These are phyloP conservation scores for Notamacropus eugenii DNA, from an alignment of 2,797 vertebrate genomes.

Conservation along the genomic window DNA sequence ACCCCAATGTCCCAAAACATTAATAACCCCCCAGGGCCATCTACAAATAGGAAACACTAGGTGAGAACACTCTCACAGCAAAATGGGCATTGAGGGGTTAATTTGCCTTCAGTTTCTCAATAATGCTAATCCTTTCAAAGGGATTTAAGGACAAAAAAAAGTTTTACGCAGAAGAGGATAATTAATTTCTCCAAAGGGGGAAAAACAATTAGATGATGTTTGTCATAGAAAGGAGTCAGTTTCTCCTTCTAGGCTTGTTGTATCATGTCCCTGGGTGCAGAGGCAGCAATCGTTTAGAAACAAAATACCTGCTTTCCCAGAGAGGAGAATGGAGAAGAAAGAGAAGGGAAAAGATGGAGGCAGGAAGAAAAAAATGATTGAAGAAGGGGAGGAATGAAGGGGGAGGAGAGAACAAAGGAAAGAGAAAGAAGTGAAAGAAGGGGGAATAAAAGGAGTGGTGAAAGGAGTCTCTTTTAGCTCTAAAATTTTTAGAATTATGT, in stretches of 20 bases:
- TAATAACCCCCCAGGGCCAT: neutral
- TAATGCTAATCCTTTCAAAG: neutral
- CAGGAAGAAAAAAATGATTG: neutral
- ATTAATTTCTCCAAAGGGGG: neutral
- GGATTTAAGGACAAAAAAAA: neutral
- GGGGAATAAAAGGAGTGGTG: neutral
- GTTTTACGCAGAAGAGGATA: neutral
- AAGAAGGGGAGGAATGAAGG: neutral
- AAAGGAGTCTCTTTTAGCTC: neutral
- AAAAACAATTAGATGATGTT: neutral
- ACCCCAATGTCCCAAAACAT: neutral
- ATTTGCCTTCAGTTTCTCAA: neutral
- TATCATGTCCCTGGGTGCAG: neutral
- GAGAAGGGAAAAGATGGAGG: neutral
- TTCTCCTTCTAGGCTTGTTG: slow-evolving; percentile 1
- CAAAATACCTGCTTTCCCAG: neutral
- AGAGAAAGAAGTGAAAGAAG: neutral
- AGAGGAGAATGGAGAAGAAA: neutral
- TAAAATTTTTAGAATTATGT: neutral
- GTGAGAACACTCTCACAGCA: neutral
- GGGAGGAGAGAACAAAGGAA: too few species aligned
- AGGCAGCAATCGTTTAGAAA: neutral
- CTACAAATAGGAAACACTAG: neutral
- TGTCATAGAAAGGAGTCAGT: neutral
- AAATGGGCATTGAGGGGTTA: neutral